phyloP scores from a whole-genome alignment of 2,888 invertebrate species.

The Scaptomyza tumidula region DNA sequence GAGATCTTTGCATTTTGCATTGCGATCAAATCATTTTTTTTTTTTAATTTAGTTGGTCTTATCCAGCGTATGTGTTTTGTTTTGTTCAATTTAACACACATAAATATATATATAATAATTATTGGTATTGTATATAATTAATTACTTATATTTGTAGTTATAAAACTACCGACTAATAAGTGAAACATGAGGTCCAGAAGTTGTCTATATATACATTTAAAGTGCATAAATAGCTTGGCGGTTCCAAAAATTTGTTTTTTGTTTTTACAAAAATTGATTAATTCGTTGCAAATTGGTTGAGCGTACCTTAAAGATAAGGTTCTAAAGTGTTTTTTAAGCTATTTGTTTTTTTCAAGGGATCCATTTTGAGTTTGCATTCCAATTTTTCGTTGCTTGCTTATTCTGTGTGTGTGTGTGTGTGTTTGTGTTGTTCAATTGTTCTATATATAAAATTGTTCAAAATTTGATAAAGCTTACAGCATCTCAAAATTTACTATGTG shows the following conservation, averaged over 20 bases:
- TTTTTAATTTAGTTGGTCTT: conserved; percentile 76
- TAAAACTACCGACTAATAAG: conserved; percentile 50
- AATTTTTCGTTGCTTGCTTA: conserved; percentile 57
- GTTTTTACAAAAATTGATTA: conserved; percentile 14
- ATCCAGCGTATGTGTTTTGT: conserved; percentile 68
- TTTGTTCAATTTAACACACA: conserved; percentile 55
- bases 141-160: conserved; percentile 21
- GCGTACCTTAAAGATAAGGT: neutral
- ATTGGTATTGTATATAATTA: conserved; percentile 39
- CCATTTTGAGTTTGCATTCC: conserved; percentile 3
- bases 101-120: conserved; percentile 42
- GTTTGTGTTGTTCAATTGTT: conserved; percentile 31
- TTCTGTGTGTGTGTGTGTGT: neutral
- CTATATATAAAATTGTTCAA: conserved; percentile 27
- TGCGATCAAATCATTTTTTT: conserved; percentile 27
- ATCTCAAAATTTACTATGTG: conserved; percentile 12
- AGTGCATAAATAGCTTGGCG: conserved; percentile 50
- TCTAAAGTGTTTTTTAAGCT: neutral
- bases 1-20: conserved; percentile 22
- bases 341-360: neutral
- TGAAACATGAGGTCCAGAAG: conserved; percentile 78
- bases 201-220: conserved; percentile 64
- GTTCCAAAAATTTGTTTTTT: conserved; percentile 37
- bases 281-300: conserved; percentile 27
- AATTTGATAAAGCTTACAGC: conserved; percentile 27